A percentile compares a stretch with the other conserved stretches of the same genome.
These are phyloP conservation scores for Hyposoter dolosus DNA, from an alignment of 2,888 invertebrate genomes.

Conservation along the genomic window DNA sequence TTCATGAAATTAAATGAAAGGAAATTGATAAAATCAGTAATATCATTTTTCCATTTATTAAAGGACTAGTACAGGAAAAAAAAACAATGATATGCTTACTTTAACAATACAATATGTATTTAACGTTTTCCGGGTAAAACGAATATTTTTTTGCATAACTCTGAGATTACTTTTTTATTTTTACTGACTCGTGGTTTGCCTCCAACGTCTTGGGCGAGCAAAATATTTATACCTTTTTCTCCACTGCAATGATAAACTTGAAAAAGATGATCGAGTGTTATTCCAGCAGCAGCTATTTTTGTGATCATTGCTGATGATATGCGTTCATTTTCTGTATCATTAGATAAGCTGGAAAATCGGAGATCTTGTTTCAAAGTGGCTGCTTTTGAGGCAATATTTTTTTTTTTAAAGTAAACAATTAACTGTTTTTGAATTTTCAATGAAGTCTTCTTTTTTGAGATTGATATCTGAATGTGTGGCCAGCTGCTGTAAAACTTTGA, in stretches of 20 bases:
- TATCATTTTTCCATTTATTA: too few relatives aligned
- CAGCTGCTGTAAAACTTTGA: slow-evolving; percentile 42
- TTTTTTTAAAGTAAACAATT: background rate
- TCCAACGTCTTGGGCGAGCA: slow-evolving; percentile 39
- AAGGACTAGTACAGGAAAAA: background rate
- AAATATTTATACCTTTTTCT: slow-evolving; percentile 28
- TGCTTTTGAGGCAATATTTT: background rate
- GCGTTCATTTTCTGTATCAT: slow-evolving; percentile 22
- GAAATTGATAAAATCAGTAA: too few relatives aligned
- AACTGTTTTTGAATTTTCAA: too few relatives aligned
- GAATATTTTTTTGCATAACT: too few relatives aligned
- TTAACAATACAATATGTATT: too few relatives aligned
- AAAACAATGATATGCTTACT: too few relatives aligned
- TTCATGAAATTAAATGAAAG: too few relatives aligned
- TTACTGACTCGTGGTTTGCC: slow-evolving; percentile 46
- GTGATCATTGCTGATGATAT: slow-evolving; percentile 47
- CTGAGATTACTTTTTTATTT: slow-evolving; percentile 50
- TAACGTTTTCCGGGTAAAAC: too few relatives aligned
- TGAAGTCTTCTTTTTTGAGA: slow-evolving; percentile 21
- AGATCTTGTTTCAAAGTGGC: slow-evolving; percentile 34
- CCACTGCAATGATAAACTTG: slow-evolving; percentile 34
- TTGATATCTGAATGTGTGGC: slow-evolving; percentile 32
- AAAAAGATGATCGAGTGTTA: slow-evolving; percentile 24
- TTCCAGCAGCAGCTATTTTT: slow-evolving; percentile 49
- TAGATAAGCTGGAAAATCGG: slow-evolving; percentile 1